Evolutionary conservation across 2,113 vertebrate genomes (phyloP).

Genomic region (Dasyornis broadbenti): DNA sequence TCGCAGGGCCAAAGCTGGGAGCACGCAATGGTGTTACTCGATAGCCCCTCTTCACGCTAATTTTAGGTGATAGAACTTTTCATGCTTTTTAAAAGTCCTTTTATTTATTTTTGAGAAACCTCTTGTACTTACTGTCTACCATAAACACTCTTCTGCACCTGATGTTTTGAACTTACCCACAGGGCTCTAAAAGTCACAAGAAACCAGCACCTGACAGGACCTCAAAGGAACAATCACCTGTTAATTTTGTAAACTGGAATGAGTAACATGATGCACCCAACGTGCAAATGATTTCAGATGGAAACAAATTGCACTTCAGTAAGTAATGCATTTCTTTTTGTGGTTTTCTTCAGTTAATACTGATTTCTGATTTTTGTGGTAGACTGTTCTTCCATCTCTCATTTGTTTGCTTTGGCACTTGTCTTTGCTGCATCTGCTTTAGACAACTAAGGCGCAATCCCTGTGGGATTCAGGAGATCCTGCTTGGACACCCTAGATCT

Average conservation of each 20-base stretch:
- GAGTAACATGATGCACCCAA: not conserved
- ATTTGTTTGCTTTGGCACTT: not conserved
- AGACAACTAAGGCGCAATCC: not conserved
- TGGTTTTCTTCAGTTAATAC: not conserved
- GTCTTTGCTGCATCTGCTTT: not conserved
- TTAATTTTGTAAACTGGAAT: not conserved
- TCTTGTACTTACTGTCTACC: not conserved
- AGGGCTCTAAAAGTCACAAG: not conserved
- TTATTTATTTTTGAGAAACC: not conserved
- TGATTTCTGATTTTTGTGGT: not conserved
- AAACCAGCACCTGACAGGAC: not conserved
- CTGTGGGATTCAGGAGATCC: not conserved
- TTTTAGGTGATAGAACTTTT: constrained; percentile 13
- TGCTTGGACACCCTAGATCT: not conserved
- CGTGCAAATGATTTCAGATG: constrained; percentile 20
- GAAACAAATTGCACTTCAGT: constrained; percentile 27
- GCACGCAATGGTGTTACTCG: not conserved
- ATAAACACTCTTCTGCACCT: not conserved
- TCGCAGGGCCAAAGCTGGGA: not conserved
- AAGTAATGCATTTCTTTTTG: not conserved
- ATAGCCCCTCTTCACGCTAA: not conserved
- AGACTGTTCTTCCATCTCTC: not conserved
- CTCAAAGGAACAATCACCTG: not conserved
- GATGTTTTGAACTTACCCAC: not conserved
- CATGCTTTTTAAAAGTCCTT: not conserved